Evolutionary conservation across 2,888 invertebrate genomes (phyloP).

Genomic region (Pegoplata infirma): DNA sequence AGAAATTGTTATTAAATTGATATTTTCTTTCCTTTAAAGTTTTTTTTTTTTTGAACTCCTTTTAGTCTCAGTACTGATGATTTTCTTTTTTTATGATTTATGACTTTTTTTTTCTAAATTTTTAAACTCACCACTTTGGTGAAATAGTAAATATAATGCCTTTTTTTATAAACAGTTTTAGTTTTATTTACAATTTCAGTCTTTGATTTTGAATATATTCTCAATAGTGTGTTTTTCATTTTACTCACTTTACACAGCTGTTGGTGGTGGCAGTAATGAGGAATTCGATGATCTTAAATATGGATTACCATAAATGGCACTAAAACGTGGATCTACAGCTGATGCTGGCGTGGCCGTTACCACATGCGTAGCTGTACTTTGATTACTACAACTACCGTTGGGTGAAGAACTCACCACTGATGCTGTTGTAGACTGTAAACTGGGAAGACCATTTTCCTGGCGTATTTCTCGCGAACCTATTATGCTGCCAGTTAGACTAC

Average conservation of each 20-base stretch:
- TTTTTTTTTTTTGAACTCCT: neutral
- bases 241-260: slow-evolving; percentile 73
- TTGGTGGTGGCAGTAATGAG: slow-evolving; percentile 81
- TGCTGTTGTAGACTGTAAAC: slow-evolving; percentile 75
- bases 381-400: slow-evolving; percentile 77
- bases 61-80: neutral
- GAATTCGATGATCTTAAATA: slow-evolving; percentile 85
- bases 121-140: slow-evolving; percentile 10
- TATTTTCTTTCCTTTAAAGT: too few species aligned
- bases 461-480: slow-evolving; percentile 76
- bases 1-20: too few species aligned
- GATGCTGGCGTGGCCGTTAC: slow-evolving; percentile 71
- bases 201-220: slow-evolving; percentile 48
- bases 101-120: slow-evolving; percentile 32
- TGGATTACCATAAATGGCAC: slow-evolving; percentile 93
- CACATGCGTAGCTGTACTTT: slow-evolving; percentile 75
- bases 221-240: slow-evolving; percentile 14
- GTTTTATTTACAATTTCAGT: slow-evolving; percentile 60
- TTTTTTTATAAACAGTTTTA: slow-evolving; percentile 18
- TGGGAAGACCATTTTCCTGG: slow-evolving; percentile 78
- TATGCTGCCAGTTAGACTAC: slow-evolving; percentile 77
- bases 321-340: slow-evolving; percentile 89
- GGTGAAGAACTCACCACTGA: slow-evolving; percentile 78
- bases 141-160: slow-evolving; percentile 30
- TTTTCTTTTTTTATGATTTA: neutral